phyloP scores from a whole-genome alignment of 2,797 vertebrate genomes.

The Anguilla obscura region DNA sequence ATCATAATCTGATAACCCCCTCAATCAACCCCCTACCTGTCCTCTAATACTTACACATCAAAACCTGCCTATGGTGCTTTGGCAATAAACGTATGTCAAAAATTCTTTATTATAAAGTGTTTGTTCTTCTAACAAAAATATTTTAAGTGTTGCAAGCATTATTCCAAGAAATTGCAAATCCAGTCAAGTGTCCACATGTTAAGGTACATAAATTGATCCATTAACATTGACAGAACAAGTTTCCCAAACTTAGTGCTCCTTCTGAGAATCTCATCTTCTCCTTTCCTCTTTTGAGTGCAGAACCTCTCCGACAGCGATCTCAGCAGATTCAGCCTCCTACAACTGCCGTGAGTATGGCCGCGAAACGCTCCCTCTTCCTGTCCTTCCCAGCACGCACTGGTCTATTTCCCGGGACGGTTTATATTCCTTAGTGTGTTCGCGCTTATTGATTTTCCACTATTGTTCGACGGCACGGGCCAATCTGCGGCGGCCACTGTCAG shows the following conservation, averaged over 20 bases:
- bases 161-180: not conserved
- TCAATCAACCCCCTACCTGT: no score
- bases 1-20: not conserved
- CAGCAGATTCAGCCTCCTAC: constrained; percentile 75
- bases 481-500: not conserved
- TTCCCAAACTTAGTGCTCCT: not conserved
- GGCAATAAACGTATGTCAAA: not conserved
- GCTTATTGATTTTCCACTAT: not conserved
- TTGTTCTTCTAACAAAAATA: not conserved
- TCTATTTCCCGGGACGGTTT: no score
- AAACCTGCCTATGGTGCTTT: no score
- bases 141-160: not conserved
- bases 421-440: not conserved
- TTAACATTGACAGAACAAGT: not conserved
- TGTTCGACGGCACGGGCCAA: not conserved
- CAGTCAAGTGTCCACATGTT: not conserved
- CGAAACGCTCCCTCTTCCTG: not conserved
- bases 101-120: not conserved
- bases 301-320: constrained; percentile 73
- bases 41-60: no score
- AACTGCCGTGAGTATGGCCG: constrained; percentile 77
- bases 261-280: constrained; percentile 19
- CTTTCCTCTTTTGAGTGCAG: constrained; percentile 62
- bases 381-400: not conserved
- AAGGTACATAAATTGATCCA: not conserved